Evolutionary conservation across 1,140 invertebrate species (phyloP).

Genomic region (Portunus trituberculatus): DNA sequence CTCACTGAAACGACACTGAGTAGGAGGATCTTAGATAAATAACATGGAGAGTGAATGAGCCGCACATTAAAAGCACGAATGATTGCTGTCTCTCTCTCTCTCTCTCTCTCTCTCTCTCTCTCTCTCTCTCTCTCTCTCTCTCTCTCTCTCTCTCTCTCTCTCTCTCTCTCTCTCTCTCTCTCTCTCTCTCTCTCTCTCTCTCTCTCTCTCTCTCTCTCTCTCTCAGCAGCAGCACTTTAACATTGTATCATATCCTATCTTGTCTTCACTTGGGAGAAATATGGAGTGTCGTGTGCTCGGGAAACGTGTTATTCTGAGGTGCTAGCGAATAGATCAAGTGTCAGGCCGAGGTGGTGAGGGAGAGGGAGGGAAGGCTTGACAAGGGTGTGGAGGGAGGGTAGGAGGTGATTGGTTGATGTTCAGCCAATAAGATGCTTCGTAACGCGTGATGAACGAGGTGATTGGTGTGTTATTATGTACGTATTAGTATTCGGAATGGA

Average conservation of each 20-base stretch:
- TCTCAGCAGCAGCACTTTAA: not conserved
- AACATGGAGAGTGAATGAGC: too few species aligned
- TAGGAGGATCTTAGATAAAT: too few species aligned
- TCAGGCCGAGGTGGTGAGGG: not conserved
- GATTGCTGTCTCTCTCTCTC: too few species aligned
- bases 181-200: too few species aligned
- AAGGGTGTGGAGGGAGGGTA: too few species aligned
- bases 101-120: too few species aligned
- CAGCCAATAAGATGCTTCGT: not conserved
- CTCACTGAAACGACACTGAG: too few species aligned
- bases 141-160: too few species aligned
- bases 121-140: too few species aligned
- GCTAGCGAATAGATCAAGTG: not conserved
- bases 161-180: too few species aligned
- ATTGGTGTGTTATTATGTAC: not conserved
- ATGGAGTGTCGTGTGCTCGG: not conserved
- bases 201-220: too few species aligned
- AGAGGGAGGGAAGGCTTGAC: not conserved
- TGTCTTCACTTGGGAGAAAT: not conserved
- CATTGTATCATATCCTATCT: not conserved
- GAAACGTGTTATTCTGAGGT: conserved; percentile 2
- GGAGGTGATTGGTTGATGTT: not conserved
- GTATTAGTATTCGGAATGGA: not conserved
- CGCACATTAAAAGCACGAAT: too few species aligned
- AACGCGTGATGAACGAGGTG: not conserved